A percentile compares a stretch with the other conserved stretches of the same genome.
These are phyloP conservation scores for Lutraria rhynchaena DNA, from an alignment of 1,140 invertebrate genomes.

Conservation along the genomic window DNA sequence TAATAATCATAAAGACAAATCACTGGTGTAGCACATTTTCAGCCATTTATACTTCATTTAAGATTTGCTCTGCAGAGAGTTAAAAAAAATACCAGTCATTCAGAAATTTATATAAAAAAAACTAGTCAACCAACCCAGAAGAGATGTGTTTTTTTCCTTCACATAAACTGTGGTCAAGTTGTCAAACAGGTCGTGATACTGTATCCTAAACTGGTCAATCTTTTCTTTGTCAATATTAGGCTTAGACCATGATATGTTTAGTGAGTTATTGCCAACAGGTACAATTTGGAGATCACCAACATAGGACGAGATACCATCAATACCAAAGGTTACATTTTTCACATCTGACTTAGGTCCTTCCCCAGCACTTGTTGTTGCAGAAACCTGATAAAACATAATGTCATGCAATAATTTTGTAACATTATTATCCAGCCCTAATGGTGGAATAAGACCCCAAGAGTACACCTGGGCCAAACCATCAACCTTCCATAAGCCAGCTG, in stretches of 20 bases:
- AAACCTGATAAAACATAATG: conserved; percentile 15
- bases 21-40: too few relatives aligned
- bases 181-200: not conserved
- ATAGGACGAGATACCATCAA: conserved; percentile 3
- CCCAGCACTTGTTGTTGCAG: conserved; percentile 1
- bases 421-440: not conserved
- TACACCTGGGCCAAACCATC: too few relatives aligned
- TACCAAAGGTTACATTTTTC: conserved; percentile 4
- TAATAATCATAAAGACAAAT: too few relatives aligned
- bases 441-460: too few relatives aligned
- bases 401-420: not conserved
- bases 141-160: not conserved
- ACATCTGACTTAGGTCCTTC: not conserved
- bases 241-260: conserved; percentile 4
- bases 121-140: not conserved
- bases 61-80: too few relatives aligned
- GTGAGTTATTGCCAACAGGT: not conserved
- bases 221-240: not conserved
- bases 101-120: too few relatives aligned
- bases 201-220: conserved; percentile 11
- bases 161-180: not conserved
- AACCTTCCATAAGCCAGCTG: too few relatives aligned
- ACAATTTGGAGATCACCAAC: not conserved
- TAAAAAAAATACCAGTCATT: too few relatives aligned
- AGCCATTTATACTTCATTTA: too few relatives aligned